These are phyloP conservation scores for Cryptomyrus ogoouensis DNA, from an alignment of 2,113 vertebrate species.

Conservation along the genomic window DNA sequence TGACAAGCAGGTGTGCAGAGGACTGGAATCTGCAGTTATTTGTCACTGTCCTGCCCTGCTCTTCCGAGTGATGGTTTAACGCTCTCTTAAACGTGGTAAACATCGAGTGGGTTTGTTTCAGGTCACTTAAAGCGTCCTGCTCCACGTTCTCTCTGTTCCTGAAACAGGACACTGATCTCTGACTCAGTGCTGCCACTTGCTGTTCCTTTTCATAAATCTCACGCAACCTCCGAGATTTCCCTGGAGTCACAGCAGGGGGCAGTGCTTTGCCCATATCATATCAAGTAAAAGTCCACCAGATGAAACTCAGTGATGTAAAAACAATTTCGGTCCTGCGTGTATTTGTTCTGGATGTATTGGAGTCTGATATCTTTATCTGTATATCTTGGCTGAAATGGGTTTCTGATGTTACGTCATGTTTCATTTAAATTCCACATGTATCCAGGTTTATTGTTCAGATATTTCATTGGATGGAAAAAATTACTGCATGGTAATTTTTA, in stretches of 20 bases:
- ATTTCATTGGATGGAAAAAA: not conserved
- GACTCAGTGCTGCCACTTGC: constrained; percentile 78
- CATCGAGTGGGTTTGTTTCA: constrained; percentile 45
- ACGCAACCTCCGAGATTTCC: constrained; percentile 38
- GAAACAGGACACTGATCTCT: constrained; percentile 40
- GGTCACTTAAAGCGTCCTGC: constrained; percentile 29
- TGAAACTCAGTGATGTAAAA: not conserved
- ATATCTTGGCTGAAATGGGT: not conserved
- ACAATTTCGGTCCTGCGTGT: not conserved
- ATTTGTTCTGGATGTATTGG: not conserved
- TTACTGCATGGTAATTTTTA: not conserved
- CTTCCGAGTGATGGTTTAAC: constrained; percentile 36
- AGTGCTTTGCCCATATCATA: constrained; percentile 33
- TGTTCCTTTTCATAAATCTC: constrained; percentile 46
- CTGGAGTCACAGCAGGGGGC: constrained; percentile 55
- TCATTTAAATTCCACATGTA: not conserved
- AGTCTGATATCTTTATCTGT: not conserved
- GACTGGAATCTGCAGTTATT: constrained; percentile 40
- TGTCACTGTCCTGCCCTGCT: constrained; percentile 39
- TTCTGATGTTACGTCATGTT: not conserved
- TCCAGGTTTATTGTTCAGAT: not conserved
- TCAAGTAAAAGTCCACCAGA: not conserved
- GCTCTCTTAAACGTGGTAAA: constrained; percentile 49
- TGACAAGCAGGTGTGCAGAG: constrained; percentile 36
- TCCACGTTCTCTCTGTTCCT: constrained; percentile 16